phyloP scores from a whole-genome alignment of 2,797 vertebrate species.

The Melanotaenia maccullochi region DNA sequence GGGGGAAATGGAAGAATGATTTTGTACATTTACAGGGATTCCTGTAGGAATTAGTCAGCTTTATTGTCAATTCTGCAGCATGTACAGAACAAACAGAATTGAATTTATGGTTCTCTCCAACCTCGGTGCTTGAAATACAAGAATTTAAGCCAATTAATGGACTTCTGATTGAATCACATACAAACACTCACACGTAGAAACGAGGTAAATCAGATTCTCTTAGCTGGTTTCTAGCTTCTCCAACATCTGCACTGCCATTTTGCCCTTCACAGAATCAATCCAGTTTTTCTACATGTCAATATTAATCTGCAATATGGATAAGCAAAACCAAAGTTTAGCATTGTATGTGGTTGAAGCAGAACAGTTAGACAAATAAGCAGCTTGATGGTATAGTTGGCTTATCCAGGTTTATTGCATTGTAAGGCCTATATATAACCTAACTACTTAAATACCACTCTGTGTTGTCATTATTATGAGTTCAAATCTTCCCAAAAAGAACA shows the following conservation, averaged over 20 bases:
- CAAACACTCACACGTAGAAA: no score
- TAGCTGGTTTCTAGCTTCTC: neutral
- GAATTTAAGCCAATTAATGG: no score
- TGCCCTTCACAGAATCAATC: neutral
- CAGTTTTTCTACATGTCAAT: neutral
- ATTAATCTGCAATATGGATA: neutral
- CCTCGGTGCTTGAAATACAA: no score
- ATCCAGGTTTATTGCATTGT: neutral
- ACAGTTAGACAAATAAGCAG: neutral
- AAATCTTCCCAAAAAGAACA: neutral
- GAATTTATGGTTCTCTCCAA: no score
- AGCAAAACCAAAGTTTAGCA: neutral
- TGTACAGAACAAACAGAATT: no score
- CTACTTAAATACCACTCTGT: neutral
- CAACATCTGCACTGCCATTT: neutral
- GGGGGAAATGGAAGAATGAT: no score
- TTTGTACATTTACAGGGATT: no score
- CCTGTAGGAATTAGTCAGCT: no score
- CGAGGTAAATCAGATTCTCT: neutral
- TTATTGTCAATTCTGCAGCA: no score
- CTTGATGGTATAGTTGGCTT: neutral
- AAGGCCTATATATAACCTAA: no score
- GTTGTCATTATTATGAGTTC: no score
- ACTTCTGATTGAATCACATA: no score
- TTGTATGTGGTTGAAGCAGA: neutral